Evolutionary conservation across 2,113 vertebrate genomes (phyloP).

Genomic region (Cyprinodon tularosa): DNA sequence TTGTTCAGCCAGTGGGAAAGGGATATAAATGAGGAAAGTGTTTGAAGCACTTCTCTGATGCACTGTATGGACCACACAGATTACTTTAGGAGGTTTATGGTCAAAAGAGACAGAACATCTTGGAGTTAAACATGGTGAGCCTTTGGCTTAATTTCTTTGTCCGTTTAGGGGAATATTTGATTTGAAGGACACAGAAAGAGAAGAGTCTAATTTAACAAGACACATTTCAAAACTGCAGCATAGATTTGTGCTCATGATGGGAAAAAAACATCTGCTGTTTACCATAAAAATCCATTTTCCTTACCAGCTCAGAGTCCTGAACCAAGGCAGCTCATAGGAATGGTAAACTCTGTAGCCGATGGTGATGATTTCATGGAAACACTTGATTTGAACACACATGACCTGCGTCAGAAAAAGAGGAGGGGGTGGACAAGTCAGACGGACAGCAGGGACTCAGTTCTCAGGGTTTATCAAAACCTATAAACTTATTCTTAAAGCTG

Average conservation of each 20-base stretch:
- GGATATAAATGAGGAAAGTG: too few species aligned
- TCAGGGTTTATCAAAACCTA: too few species aligned
- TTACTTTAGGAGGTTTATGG: too few species aligned
- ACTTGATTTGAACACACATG: constrained; percentile 94
- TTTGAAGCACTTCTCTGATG: too few species aligned
- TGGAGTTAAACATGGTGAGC: too few species aligned
- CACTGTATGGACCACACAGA: too few species aligned
- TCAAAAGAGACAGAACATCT: too few species aligned
- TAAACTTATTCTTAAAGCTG: too few species aligned
- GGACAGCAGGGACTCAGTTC: background rate
- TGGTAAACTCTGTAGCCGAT: constrained; percentile 97
- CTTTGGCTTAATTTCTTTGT: too few species aligned
- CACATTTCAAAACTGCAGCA: background rate
- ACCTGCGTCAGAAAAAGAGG: constrained; percentile 81
- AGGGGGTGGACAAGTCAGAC: background rate
- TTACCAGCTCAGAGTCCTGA: constrained; percentile 96
- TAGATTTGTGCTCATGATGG: background rate
- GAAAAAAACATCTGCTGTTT: fast-evolving
- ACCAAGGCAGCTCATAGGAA: constrained; percentile 96
- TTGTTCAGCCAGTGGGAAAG: too few species aligned
- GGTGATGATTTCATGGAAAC: constrained; percentile 98
- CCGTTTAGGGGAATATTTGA: too few species aligned
- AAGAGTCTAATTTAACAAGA: background rate
- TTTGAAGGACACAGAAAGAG: background rate
- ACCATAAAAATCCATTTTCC: constrained; percentile 44